Evolutionary conservation across 1,140 invertebrate genomes (phyloP), one percentile per base, ranked within the genome.

Genomic region (Chionoecetes opilio): DNA sequence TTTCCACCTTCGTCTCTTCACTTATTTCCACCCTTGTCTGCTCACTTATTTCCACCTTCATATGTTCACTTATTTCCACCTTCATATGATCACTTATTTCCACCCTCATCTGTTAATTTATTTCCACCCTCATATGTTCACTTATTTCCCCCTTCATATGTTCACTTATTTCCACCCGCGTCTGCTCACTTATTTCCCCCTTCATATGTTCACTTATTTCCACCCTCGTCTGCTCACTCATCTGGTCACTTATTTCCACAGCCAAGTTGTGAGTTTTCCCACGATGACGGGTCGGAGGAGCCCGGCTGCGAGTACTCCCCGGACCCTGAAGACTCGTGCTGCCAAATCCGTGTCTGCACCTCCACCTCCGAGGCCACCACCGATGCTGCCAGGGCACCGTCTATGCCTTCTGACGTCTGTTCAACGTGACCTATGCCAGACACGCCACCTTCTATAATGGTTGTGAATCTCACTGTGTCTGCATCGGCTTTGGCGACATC

Each of bases 361-460:
- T 96, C 96, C 29, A 95, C 95, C 37, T 89, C 90, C 0, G 91
- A 94, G 9, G 38, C 96, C 35, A 82, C 75, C 0, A 82, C 82
- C 8, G 92, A 92, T 92, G 53, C 92, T 41, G 37, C 75, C 94
- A 41, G 41, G 0, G 92, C 95, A 32, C 95, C 96, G 82, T 97
- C 97, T 0, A 97, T 97, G 29, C 88, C 93, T 31, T 96, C 96
- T 46, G 98, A 98, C 96, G 98, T 98, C 2, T 99, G 99, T 96
- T 96, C 63, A 99, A 99, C 96, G 97, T 98, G 88, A 98, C 98
- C 0, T 98, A 98, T 96, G 97, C 97, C 92, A 97, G 98, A 91
- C 98, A 98, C 21, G 97, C 98, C 96, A 98, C 97, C 26, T 98
- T 99, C 96, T 98, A 98, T 96, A 98, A 98, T 75, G 98, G 98